These are phyloP conservation scores for Elephas maximus DNA, from an alignment of 2,113 vertebrate genomes.

Conservation along the genomic window DNA sequence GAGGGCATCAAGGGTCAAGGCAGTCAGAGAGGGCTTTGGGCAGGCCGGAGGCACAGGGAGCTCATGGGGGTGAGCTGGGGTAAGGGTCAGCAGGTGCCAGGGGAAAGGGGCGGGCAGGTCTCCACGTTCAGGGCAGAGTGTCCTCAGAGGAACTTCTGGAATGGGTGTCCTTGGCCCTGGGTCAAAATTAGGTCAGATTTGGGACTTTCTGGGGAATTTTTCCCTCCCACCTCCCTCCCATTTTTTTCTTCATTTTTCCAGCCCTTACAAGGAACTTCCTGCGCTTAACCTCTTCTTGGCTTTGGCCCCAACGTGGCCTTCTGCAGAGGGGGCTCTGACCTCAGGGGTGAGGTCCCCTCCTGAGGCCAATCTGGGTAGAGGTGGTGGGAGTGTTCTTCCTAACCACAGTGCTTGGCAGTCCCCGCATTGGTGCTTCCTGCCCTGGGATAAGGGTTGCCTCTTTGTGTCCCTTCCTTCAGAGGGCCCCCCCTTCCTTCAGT, in stretches of 20 bases:
- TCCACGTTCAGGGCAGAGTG: neutral
- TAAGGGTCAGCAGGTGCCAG: neutral
- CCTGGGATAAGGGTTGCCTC: neutral
- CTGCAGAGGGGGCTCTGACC: neutral
- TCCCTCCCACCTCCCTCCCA: neutral
- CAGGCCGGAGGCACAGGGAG: neutral
- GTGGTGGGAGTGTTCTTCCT: neutral
- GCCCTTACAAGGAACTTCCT: neutral
- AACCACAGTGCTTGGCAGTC: neutral
- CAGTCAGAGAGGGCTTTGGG: neutral
- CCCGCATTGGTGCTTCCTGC: neutral
- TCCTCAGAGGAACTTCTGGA: conserved; percentile 75
- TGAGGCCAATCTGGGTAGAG: neutral
- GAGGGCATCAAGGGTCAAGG: neutral
- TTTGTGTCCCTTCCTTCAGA: neutral
- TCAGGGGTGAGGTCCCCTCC: neutral
- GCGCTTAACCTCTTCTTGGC: neutral
- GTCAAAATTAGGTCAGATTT: conserved; percentile 80
- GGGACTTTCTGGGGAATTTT: conserved; percentile 83
- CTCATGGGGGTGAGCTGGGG: neutral
- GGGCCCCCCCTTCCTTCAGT: too few species aligned
- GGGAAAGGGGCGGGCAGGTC: neutral
- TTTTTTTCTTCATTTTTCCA: conserved; percentile 65
- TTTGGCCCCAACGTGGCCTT: neutral
- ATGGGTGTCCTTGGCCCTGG: conserved; percentile 61